These are phyloP conservation scores for Fistularia commersonii DNA, from an alignment of 2,797 vertebrate species.

Conservation along the genomic window DNA sequence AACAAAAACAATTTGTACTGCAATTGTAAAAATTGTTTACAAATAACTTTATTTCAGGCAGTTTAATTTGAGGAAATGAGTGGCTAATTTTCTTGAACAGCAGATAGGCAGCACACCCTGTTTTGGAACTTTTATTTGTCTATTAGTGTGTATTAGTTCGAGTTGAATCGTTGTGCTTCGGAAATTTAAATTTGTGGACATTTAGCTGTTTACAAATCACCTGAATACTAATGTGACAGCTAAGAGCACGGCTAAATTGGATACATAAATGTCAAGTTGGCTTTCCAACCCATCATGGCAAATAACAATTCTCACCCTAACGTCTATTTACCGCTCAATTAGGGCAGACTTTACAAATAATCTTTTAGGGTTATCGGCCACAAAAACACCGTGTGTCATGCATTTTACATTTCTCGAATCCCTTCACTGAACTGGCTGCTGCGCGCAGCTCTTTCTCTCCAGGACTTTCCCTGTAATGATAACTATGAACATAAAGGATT, in stretches of 20 bases:
- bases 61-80: no score
- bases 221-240: conserved; percentile 50
- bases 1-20: no score
- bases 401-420: no score
- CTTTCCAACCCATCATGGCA: conserved; percentile 30
- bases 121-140: no score
- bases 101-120: no score
- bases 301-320: conserved; percentile 40
- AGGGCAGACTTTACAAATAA: conserved; percentile 15
- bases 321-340: conserved; percentile 30
- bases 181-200: conserved; percentile 36
- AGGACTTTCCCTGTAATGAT: conserved; percentile 18
- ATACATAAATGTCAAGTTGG: conserved; percentile 64
- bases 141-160: no score
- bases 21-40: no score
- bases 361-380: no score
- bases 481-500: conserved; percentile 17
- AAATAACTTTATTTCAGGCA: no score
- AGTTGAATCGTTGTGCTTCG: neutral
- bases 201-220: conserved; percentile 25
- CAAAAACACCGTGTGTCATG: no score
- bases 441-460: conserved; percentile 18
- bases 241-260: conserved; percentile 40
- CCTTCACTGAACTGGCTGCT: neutral
- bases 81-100: no score